Evolutionary conservation across 2,797 vertebrate genomes (phyloP).

Genomic region (Parauchenoglanis ngamensis): DNA sequence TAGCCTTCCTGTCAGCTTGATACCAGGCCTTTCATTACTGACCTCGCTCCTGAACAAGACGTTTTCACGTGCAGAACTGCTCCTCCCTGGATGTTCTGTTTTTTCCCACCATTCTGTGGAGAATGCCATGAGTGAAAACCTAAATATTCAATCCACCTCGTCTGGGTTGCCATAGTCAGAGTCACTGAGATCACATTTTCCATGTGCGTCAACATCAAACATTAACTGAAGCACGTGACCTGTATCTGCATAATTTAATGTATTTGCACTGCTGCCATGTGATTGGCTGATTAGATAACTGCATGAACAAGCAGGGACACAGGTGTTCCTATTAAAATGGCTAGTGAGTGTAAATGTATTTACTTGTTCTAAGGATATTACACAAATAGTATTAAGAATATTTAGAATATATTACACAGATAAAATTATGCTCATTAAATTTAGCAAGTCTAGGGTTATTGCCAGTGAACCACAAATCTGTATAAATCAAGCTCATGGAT

Average conservation of each 20-base stretch:
- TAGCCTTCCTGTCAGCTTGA: background rate
- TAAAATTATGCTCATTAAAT: constrained; percentile 3
- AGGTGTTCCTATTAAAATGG: background rate
- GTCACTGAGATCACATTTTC: background rate
- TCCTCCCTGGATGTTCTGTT: background rate
- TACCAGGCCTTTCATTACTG: background rate
- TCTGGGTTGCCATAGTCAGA: background rate
- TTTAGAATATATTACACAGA: background rate
- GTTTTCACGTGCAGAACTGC: background rate
- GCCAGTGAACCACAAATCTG: constrained; percentile 21
- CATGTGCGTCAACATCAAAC: background rate
- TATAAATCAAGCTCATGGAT: constrained; percentile 17
- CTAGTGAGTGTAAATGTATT: background rate
- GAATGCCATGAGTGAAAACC: background rate
- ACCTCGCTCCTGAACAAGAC: background rate
- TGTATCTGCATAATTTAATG: background rate
- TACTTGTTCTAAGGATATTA: background rate
- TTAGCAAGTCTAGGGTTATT: constrained; percentile 27
- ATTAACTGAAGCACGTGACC: background rate
- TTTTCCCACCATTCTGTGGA: background rate
- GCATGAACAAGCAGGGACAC: background rate
- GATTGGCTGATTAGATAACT: background rate
- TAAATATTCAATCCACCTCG: background rate
- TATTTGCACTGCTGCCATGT: background rate
- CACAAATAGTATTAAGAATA: background rate